phyloP scores from a whole-genome alignment of 2,888 invertebrate species.

The Hylaea fasciaria region DNA sequence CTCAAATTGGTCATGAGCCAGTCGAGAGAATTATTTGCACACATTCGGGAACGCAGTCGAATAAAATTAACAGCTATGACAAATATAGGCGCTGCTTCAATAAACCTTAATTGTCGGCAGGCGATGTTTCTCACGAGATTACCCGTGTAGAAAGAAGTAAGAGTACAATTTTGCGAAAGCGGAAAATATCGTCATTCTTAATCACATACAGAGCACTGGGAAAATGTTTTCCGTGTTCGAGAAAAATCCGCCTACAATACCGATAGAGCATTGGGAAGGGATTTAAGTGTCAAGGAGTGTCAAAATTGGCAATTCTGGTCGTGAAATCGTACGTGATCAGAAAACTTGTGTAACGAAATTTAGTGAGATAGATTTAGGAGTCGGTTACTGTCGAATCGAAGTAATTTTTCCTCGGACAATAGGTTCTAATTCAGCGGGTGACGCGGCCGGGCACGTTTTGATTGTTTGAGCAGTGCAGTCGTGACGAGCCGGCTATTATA shows the following conservation, averaged over 20 bases:
- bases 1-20: slow-evolving; percentile 45
- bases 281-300: not conserved
- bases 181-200: not conserved
- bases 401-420: slow-evolving; percentile 42
- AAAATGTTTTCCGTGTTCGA: too few relatives aligned
- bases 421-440: slow-evolving; percentile 44
- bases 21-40: slow-evolving; percentile 27
- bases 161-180: not conserved
- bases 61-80: slow-evolving; percentile 25
- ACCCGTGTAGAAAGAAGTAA: not conserved
- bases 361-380: slow-evolving; percentile 24
- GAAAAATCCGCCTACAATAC: too few relatives aligned
- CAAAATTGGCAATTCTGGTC: slow-evolving; percentile 10
- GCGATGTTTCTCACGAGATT: slow-evolving; percentile 7
- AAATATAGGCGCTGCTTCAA: slow-evolving; percentile 18
- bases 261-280: too few relatives aligned
- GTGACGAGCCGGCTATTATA: slow-evolving; percentile 56
- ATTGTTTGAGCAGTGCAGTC: slow-evolving; percentile 53
- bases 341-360: slow-evolving; percentile 12
- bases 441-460: slow-evolving; percentile 51
- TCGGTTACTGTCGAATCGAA: slow-evolving; percentile 25
- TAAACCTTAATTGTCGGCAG: slow-evolving; percentile 20
- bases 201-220: not conserved
- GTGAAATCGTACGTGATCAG: slow-evolving; percentile 12
- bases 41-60: slow-evolving; percentile 21